phyloP scores from a whole-genome alignment of 2,113 vertebrate genomes.

The Syngnathus floridae region DNA sequence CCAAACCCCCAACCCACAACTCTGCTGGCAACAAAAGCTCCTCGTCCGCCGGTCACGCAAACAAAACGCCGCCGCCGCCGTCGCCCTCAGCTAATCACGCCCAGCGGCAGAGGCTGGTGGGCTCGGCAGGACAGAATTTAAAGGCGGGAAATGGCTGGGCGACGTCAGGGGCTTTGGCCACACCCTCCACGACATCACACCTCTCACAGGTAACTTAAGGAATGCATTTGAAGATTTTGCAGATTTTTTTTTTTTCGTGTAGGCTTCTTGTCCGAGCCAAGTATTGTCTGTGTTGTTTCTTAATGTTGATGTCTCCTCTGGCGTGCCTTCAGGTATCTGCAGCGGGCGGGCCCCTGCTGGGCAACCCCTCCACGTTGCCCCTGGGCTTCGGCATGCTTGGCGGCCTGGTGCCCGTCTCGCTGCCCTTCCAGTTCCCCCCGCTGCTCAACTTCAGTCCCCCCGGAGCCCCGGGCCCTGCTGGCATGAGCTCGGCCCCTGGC shows the following conservation, averaged over 20 bases:
- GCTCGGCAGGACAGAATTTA: conserved; percentile 49
- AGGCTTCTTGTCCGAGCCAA: too few species aligned
- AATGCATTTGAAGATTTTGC: background rate
- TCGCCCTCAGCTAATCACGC: conserved; percentile 57
- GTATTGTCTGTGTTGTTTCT: background rate
- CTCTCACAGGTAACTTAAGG: conserved; percentile 64
- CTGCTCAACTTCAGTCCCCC: conserved; percentile 84
- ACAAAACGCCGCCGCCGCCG: conserved; percentile 36
- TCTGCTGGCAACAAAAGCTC: conserved; percentile 19
- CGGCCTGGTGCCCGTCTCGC: conserved; percentile 91
- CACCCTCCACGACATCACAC: conserved; percentile 64
- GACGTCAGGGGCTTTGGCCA: conserved; percentile 50
- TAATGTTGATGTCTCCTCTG: too few species aligned
- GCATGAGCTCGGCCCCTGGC: conserved; percentile 50
- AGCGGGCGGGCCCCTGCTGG: conserved; percentile 77
- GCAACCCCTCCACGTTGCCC: conserved; percentile 81
- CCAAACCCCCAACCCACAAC: conserved; percentile 46
- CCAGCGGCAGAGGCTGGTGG: conserved; percentile 60
- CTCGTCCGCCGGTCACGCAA: conserved; percentile 23
- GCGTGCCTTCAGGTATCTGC: conserved; percentile 75
- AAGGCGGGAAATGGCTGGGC: conserved; percentile 61
- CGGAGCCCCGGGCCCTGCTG: conserved; percentile 60
- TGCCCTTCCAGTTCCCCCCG: conserved; percentile 95
- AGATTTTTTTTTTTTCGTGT: background rate
- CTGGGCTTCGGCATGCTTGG: conserved; percentile 94